Evolutionary conservation across 2,797 vertebrate genomes (phyloP), one percentile per base, ranked within the genome.

Genomic region (Oryzias dopingdopingensis): DNA sequence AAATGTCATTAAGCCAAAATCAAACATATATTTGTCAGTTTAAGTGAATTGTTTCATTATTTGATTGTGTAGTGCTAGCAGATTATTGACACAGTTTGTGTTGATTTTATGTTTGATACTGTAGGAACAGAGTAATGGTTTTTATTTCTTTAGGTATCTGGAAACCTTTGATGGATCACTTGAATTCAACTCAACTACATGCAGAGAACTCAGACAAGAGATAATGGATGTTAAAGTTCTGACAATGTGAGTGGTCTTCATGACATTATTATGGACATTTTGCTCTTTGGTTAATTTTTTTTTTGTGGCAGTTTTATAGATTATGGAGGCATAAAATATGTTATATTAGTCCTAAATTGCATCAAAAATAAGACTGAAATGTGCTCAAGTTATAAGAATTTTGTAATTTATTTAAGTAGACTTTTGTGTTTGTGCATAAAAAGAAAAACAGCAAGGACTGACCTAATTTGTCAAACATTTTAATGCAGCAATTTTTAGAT

Each of bases 151-250:
- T 86, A 98, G 97, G 91, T 99, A 95, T 90, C 93, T 99, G 83
- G 96, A 96, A 70, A 94, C 91, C 85, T 96, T 96, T 56, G 94
- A 96, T 58, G 95, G 95, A 16, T 89, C 94, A 57, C 92, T 95
- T 80, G 93, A 95, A 14, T 99, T 90, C 88, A 99, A 98, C 90
- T 98, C 96, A 52, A 95, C 94, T 0, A 91, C 94, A 90, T 99
- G 97, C 85, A 90, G 94, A 90, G 95, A 97, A 76, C 90, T 99
- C 76, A 93, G 96, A 46, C 93, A 96, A 70, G 96, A 97, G 72
- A 97, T 99, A 81, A 93, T 93, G 74, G 94, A 95, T 1, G 94
- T 99, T 89, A 99, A 99, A 80, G 93, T 96, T 76, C 89, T 99
- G 72, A 96, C 96, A 60, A 98, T 98, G 96, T 99, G 90, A 98